Base-by-base conservation (phyloP, 2,888 invertebrate genomes). In the Metellina segmentata region DNA sequence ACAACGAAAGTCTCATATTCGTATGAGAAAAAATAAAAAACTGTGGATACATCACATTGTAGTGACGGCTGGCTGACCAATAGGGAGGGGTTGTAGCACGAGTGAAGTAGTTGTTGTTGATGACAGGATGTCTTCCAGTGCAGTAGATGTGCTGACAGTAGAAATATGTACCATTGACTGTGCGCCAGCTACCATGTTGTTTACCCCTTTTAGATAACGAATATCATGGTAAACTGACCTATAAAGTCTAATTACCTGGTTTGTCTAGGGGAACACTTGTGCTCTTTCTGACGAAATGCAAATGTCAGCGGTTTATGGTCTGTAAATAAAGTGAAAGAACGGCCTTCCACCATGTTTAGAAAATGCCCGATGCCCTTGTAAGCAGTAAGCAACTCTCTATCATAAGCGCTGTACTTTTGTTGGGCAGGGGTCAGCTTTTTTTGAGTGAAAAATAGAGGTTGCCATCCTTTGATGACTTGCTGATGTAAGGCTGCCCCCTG, bases 221-320 rank as follows among this genome's bases (percentile, higher is more conserved):
- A 95, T 94, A 83, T 94, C 94, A 94, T 95, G 0, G 94, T 94
- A 61, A 95, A 95, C 89, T 95, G 94, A 0, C 94, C 81, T 48
- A 95, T 93, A 52, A 87, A 92, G 2, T 91, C 82, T 0, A 95
- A 92, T 11, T 95, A 94, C 2, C 94, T 90, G 16, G 94, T 93
- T 90, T 95, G 95, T 1, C 95, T 85, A 0, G 95, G 95, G 0
- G 94, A 94, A 11, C 53, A 70, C 51, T 90, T 85, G 16, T 85
- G 81, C 13, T 49, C n/a, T 13, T 90, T 85, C 53, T 90, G 79
- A 52, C 9, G 9, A 79, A 90, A 89, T 0, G 81, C 85, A 61
- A 20, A 90, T 6, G 74, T 61, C 4, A 95, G 85, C 0, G 94
- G 93, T 13, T 83, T 89, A 19, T 91, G 93, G 69, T 91, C 85